Conservation (phyloP, 2,113 vertebrate species). For the Chaenocephalus aceratus region DNA sequence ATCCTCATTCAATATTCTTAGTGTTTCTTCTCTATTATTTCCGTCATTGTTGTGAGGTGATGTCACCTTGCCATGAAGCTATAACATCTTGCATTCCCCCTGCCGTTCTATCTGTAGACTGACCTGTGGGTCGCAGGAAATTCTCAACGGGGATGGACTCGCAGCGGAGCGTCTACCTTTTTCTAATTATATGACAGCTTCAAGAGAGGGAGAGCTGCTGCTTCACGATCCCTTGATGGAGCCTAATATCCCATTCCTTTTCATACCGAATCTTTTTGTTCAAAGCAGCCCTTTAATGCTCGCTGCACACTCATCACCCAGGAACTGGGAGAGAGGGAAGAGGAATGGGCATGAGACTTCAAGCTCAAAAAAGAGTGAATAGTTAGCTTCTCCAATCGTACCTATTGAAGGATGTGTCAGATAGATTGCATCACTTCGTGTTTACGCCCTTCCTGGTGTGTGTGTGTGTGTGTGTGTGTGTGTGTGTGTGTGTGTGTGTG, state of each 20-base stretch:
- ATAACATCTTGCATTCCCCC: conserved; percentile 46
- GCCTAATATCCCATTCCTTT: conserved; percentile 81
- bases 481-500: neutral
- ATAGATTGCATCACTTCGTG: conserved; percentile 74
- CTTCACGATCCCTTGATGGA: conserved; percentile 53
- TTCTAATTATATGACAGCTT: conserved; percentile 81
- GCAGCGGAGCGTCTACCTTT: conserved; percentile 62
- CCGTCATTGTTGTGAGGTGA: conserved; percentile 53
- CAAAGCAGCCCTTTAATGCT: conserved; percentile 78
- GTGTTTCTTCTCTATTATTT: conserved; percentile 20
- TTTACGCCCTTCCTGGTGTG: conserved; percentile 51
- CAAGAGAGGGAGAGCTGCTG: conserved; percentile 61
- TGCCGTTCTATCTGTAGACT: conserved; percentile 42
- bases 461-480: neutral
- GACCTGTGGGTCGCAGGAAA: conserved; percentile 60
- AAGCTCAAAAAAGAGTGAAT: conserved; percentile 38
- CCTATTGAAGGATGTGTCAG: conserved; percentile 70
- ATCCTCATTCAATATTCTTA: conserved; percentile 40
- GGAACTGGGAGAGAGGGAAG: conserved; percentile 36
- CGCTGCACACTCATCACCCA: conserved; percentile 59
- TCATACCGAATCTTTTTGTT: conserved; percentile 80
- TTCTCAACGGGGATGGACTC: conserved; percentile 60
- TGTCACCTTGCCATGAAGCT: conserved; percentile 74
- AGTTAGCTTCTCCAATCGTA: conserved; percentile 57
- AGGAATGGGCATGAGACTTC: conserved; percentile 32